Base-by-base conservation (phyloP, 2,113 vertebrate genomes). In the Pteruthius melanotis region DNA sequence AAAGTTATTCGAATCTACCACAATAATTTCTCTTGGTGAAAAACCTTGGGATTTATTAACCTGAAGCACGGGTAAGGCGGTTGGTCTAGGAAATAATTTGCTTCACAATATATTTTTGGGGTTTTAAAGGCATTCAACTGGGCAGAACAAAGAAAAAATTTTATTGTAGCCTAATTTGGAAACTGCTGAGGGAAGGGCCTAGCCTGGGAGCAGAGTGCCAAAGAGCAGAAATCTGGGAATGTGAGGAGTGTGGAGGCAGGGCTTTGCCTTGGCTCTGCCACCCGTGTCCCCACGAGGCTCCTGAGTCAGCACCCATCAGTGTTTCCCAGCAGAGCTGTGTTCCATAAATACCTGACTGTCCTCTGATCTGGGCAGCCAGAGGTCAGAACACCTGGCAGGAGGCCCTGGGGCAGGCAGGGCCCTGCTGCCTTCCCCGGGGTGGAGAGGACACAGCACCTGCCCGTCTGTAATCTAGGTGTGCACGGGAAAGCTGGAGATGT, bases 381-480 rank as follows among this genome's bases (percentile, higher is more conserved):
- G 68, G 30, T 4, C 24, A 33, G 18, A 15, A 39, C 53, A 44
- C 4, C 79, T 39, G 85, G 60, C 80, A 56, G 53, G 54, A 20
- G 30, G 13, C 20, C 24, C 45, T 8, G 9, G 44, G 52, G 35
- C 53, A 26, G 54, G 35, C n/a, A 33, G 66, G 59, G 35, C 44
- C 49, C 54, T 7, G 70, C n/a, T 53, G 54, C 45, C 23, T 27
- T 18, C 50, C 28, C 42, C 15, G 8, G 35, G 10, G 10, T 12
- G 27, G 11, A 37, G 30, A 44, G 80, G 42, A 39, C 30, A 21
- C 3, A 3, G 69, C 31, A 9, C n/a, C 18, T 8, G 49, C 54
- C 54, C 68, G 11, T 16, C 47, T 10, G 4, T 3, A 4, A 6
- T 7, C 9, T 2, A 10, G 8, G 2, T 11, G 16, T 31, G 49